Conservation (phyloP, 2,113 vertebrate species). For the Sterrhoptilus dennistouni region DNA sequence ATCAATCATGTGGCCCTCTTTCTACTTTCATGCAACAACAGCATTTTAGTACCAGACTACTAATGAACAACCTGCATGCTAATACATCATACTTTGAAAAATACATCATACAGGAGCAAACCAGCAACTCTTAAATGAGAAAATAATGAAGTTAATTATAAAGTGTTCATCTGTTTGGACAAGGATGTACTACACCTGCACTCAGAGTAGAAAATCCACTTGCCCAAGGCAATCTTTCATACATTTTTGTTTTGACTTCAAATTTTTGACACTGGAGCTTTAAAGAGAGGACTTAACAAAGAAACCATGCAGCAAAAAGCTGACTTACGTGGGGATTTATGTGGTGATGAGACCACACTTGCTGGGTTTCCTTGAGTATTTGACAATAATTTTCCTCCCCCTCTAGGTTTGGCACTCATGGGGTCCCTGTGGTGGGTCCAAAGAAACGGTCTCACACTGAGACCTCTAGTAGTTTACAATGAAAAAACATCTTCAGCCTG, state of each 20-base stretch:
- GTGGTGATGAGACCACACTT: slow-evolving; percentile 68
- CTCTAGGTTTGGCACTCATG: slow-evolving; percentile 41
- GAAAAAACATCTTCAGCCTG: slow-evolving; percentile 62
- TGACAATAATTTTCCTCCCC: slow-evolving; percentile 41
- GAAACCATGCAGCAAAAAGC: not conserved
- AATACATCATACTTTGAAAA: not conserved
- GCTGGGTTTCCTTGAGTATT: slow-evolving; percentile 40
- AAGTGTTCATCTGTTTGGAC: not conserved
- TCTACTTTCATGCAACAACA: not conserved
- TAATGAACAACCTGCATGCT: not conserved
- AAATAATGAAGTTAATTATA: not conserved
- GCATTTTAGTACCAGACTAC: not conserved
- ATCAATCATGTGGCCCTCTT: not conserved
- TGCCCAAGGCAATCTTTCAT: not conserved
- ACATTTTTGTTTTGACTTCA: not conserved
- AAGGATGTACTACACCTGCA: not conserved
- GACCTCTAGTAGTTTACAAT: slow-evolving; percentile 44
- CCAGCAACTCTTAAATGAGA: not conserved
- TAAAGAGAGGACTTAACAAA: slow-evolving; percentile 6
- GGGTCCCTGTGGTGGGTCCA: slow-evolving; percentile 48
- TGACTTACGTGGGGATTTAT: slow-evolving; percentile 40
- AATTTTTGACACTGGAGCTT: slow-evolving; percentile 1
- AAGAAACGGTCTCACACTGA: slow-evolving; percentile 43
- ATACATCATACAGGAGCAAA: not conserved
- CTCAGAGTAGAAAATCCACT: not conserved